Percentiles rank a stretch among this genome's conserved stretches.
Evolutionary conservation across 2,113 vertebrate genomes (phyloP).

Genomic region (Clarias gariepinus): DNA sequence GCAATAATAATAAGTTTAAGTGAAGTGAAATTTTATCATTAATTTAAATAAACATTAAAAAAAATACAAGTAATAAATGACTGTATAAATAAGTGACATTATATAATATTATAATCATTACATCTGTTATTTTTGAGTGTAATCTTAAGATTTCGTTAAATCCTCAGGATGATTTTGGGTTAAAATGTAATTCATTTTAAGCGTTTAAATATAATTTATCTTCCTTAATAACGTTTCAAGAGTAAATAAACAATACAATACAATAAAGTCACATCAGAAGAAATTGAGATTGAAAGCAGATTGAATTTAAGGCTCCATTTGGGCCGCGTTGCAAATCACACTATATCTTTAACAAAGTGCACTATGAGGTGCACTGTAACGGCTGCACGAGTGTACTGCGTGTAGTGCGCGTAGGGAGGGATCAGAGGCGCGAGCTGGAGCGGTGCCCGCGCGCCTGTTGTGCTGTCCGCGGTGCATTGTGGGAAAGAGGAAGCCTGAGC

Average conservation of each 20-base stretch:
- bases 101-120: neutral
- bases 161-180: neutral
- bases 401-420: neutral
- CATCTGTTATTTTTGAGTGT: neutral
- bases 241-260: neutral
- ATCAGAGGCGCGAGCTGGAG: neutral
- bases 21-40: too few relatives aligned
- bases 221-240: neutral
- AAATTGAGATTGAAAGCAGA: neutral
- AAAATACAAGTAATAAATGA: neutral
- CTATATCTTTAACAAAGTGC: neutral
- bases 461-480: constrained; percentile 66
- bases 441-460: constrained; percentile 32
- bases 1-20: neutral
- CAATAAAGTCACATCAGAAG: neutral
- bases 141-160: neutral
- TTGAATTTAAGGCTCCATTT: neutral
- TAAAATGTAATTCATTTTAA: neutral
- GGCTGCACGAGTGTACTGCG: neutral
- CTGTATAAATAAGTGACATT: neutral
- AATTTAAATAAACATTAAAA: too few relatives aligned
- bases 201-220: neutral
- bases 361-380: neutral
- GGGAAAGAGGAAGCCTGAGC: constrained; percentile 61
- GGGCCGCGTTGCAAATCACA: neutral